Evolutionary conservation across 1,140 invertebrate genomes (phyloP).

Genomic region (Camponotus floridanus): DNA sequence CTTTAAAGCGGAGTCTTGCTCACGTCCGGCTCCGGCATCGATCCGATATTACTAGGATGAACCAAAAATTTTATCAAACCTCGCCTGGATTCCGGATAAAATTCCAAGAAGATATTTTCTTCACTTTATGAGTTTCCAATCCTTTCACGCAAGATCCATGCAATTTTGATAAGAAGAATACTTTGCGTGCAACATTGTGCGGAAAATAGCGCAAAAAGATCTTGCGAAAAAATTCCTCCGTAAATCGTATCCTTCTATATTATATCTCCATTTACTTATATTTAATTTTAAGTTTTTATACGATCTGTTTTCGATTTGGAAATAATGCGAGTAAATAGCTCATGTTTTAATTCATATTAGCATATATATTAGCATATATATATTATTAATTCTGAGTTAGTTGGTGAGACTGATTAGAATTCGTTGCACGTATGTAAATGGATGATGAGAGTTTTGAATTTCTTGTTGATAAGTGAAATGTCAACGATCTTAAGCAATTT

Average conservation of each 20-base stretch:
- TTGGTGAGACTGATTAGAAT: neutral
- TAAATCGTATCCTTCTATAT: neutral
- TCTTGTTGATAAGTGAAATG: neutral
- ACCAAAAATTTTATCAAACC: slow-evolving; percentile 63
- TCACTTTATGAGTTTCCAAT: slow-evolving; percentile 45
- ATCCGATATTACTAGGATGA: slow-evolving; percentile 51
- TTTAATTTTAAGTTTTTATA: neutral
- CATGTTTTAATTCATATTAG: neutral
- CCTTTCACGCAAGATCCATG: slow-evolving; percentile 37
- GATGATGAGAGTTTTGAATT: slow-evolving; percentile 36
- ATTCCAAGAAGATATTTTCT: slow-evolving; percentile 55
- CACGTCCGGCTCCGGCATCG: slow-evolving; percentile 45
- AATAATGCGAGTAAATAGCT: too few species aligned
- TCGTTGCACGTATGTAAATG: neutral
- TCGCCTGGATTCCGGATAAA: slow-evolving; percentile 36
- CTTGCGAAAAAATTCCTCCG: slow-evolving; percentile 8
- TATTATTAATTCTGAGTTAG: neutral
- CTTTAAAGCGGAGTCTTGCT: slow-evolving; percentile 57
- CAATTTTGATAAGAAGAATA: slow-evolving; percentile 54
- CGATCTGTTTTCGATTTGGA: neutral
- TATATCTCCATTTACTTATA: neutral
- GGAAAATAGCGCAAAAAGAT: slow-evolving; percentile 2
- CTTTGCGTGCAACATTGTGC: slow-evolving; percentile 23
- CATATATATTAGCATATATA: too few species aligned
- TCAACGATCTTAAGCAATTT: slow-evolving; percentile 3